Evolutionary conservation across 30 jellyfish, hydroid and myxozoan genomes (phyloP).

Genomic region (Chrysaora quinquecirrha): DNA sequence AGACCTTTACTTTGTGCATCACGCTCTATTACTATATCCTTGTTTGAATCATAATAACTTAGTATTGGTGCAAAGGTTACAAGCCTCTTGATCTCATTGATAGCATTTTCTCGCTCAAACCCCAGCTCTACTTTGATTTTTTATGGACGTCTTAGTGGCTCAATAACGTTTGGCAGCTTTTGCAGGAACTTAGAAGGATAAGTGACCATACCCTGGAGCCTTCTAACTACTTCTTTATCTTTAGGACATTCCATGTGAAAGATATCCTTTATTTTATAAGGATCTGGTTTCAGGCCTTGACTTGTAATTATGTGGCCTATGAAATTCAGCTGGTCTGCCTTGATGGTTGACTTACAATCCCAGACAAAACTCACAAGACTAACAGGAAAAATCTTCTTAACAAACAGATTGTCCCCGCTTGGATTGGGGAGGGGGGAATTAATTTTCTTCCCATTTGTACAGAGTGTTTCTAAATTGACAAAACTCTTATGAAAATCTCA

Average conservation of each 20-base stretch:
- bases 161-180: conserved; percentile 19
- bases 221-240: conserved; percentile 10
- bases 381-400: conserved; percentile 6
- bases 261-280: too few species aligned
- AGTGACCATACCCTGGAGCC: conserved; percentile 44
- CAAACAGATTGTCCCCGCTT: not conserved
- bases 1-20: conserved; percentile 41
- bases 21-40: conserved; percentile 31
- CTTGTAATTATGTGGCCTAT: too few species aligned
- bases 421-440: conserved; percentile 24
- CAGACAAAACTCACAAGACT: too few species aligned
- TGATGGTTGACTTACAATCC: too few species aligned
- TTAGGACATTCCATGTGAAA: too few species aligned
- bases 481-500: too few species aligned
- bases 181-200: conserved; percentile 55
- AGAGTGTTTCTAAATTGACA: too few species aligned
- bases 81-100: conserved; percentile 30
- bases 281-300: too few species aligned
- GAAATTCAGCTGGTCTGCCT: too few species aligned
- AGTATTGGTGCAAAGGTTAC: conserved; percentile 26
- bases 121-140: conserved; percentile 14
- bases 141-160: too few species aligned
- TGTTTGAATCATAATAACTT: conserved; percentile 31
- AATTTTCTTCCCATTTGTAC: too few species aligned
- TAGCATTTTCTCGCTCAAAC: conserved; percentile 15